These are phyloP conservation scores for Orthochromis indermauri DNA, from an alignment of 2,113 vertebrate species.

Conservation along the genomic window DNA sequence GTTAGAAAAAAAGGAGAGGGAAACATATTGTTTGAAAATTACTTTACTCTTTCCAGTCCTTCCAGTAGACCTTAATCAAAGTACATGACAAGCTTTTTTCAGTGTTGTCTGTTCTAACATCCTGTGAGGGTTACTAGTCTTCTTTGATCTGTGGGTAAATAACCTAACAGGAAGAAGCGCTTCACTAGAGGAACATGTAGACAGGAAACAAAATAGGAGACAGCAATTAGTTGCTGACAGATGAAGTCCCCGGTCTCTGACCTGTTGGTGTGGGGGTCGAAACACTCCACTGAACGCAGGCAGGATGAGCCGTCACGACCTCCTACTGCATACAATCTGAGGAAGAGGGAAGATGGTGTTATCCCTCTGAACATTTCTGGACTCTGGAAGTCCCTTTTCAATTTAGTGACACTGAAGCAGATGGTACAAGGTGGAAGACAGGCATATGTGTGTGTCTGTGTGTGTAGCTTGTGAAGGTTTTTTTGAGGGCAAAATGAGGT, in stretches of 20 bases:
- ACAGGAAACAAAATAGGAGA: conserved; percentile 10
- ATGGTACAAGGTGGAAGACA: neutral
- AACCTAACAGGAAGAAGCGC: neutral
- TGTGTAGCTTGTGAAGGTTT: neutral
- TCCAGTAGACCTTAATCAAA: neutral
- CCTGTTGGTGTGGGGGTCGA: conserved; percentile 98
- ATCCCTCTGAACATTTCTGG: neutral
- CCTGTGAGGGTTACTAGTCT: conserved; percentile 5
- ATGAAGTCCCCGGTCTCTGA: conserved; percentile 17
- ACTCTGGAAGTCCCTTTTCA: neutral
- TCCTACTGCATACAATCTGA: conserved; percentile 94
- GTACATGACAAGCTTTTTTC: neutral
- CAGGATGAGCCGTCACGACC: conserved; percentile 96
- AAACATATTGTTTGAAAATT: neutral
- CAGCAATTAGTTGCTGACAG: neutral
- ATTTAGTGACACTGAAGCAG: conserved; percentile 26
- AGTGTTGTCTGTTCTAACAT: neutral
- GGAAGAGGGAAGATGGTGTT: neutral
- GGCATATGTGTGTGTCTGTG: neutral
- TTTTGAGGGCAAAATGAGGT: neutral
- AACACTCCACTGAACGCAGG: conserved; percentile 95
- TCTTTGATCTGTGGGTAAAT: conserved; percentile 26
- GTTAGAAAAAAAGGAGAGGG: neutral
- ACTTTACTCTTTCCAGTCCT: neutral
- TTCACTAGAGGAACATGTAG: neutral